Evolutionary conservation across 2,797 vertebrate genomes (phyloP).

Genomic region (Cephalopachus bancanus): DNA sequence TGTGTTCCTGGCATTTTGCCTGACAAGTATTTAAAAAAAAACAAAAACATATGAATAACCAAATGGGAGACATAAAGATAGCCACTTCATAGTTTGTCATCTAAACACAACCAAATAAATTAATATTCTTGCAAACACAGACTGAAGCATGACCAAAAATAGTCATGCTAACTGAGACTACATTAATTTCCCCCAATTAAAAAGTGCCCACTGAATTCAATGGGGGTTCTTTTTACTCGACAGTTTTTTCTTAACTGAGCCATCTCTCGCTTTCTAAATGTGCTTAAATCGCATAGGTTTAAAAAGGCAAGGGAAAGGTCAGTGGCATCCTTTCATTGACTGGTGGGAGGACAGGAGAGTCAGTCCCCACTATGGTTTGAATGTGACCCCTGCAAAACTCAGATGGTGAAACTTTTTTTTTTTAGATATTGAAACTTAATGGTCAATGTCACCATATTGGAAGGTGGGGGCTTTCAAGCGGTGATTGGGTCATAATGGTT

Average conservation of each 20-base stretch:
- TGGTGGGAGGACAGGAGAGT: fast-evolving
- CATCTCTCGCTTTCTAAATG: neutral
- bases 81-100: neutral
- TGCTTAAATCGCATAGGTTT: neutral
- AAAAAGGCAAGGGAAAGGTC: fast-evolving
- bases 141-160: neutral
- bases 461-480: too few species aligned
- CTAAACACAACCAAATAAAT: neutral
- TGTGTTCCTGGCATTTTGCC: neutral
- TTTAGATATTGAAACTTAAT: neutral
- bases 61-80: neutral
- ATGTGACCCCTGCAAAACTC: neutral
- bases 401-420: neutral
- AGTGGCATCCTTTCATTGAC: neutral
- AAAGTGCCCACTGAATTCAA: neutral
- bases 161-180: neutral
- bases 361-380: fast-evolving
- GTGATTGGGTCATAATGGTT: fast-evolving
- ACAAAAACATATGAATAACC: neutral
- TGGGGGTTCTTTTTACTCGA: neutral
- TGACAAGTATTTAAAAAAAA: neutral
- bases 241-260: neutral
- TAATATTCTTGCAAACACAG: neutral
- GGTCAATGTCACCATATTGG: neutral
- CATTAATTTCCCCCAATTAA: neutral